phyloP scores from a whole-genome alignment of 2,797 vertebrate species.

The Chromobotia macracanthus region DNA sequence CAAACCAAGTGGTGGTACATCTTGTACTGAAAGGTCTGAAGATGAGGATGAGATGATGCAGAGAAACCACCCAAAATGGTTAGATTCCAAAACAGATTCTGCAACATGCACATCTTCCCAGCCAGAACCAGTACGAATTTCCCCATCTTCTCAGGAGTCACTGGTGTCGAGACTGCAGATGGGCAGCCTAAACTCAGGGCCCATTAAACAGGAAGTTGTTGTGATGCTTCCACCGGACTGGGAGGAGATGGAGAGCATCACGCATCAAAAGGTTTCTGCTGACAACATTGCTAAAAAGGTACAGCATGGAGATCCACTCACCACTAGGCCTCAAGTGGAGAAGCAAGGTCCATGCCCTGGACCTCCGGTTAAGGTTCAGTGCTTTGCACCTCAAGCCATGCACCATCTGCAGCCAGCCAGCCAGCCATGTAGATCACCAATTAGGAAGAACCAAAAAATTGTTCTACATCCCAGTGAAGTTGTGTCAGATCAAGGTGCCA shows the following conservation, averaged over 20 bases:
- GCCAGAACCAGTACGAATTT: conserved; percentile 49
- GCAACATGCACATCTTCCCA: conserved; percentile 36
- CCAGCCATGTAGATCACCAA: conserved; percentile 51
- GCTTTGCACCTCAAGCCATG: conserved; percentile 57
- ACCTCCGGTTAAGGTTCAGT: conserved; percentile 59
- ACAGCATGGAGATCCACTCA: conserved; percentile 24
- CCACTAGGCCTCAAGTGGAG: conserved; percentile 49
- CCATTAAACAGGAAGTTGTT: conserved; percentile 74
- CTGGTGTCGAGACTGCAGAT: conserved; percentile 53
- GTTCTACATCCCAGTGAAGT: conserved; percentile 48
- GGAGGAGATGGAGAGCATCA: conserved; percentile 55
- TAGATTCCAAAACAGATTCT: conserved; percentile 49
- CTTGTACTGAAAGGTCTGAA: conserved; percentile 22
- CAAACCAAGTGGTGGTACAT: conserved; percentile 28
- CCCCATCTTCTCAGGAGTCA: no score
- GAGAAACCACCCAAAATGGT: conserved; percentile 40
- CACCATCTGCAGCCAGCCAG: conserved; percentile 57
- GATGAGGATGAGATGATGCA: conserved; percentile 42
- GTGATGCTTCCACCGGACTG: conserved; percentile 61
- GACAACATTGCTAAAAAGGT: conserved; percentile 14
- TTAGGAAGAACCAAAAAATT: conserved; percentile 61
- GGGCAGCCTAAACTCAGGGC: conserved; percentile 50
- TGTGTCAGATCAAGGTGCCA: conserved; percentile 57
- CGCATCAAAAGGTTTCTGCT: conserved; percentile 39
- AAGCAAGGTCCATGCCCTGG: conserved; percentile 58